Conservation (phyloP, 2,888 invertebrate genomes). For the Syritta pipiens region DNA sequence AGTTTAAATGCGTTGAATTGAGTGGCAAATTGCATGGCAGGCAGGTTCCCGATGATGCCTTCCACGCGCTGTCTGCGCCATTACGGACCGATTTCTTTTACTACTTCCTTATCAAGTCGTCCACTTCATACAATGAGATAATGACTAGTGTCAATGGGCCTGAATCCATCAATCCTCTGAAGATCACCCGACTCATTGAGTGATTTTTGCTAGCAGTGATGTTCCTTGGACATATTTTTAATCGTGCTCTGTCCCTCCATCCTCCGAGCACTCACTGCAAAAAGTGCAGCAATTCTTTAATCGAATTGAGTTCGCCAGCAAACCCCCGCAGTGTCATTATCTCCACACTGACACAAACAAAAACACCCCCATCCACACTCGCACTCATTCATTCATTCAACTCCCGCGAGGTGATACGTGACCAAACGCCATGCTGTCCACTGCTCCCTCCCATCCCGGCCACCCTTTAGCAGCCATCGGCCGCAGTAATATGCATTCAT, state of each 20-base stretch:
- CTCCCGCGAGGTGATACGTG: conserved; percentile 57
- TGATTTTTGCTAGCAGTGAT: no score
- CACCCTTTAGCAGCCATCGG: not conserved
- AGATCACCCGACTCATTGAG: no score
- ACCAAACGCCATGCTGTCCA: conserved; percentile 66
- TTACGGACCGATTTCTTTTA: no score
- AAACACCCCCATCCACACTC: no score
- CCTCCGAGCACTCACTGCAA: not conserved
- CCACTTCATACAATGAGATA: conserved; percentile 1
- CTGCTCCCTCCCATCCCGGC: conserved; percentile 22
- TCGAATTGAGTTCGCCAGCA: conserved; percentile 56
- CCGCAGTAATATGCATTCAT: conserved; percentile 51
- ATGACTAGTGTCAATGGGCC: not conserved
- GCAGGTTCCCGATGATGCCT: no score
- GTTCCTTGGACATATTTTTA: no score
- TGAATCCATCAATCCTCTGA: not conserved
- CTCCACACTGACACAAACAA: no score
- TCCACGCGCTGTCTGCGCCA: no score
- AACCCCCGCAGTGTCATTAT: conserved; percentile 52
- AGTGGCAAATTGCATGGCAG: no score
- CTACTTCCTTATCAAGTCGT: conserved; percentile 8
- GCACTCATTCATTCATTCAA: conserved; percentile 17
- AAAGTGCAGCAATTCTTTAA: conserved; percentile 46
- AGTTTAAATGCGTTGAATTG: no score
- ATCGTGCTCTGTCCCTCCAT: not conserved